phyloP scores from a whole-genome alignment of 2,888 invertebrate genomes.

The Thelaira solivaga region DNA sequence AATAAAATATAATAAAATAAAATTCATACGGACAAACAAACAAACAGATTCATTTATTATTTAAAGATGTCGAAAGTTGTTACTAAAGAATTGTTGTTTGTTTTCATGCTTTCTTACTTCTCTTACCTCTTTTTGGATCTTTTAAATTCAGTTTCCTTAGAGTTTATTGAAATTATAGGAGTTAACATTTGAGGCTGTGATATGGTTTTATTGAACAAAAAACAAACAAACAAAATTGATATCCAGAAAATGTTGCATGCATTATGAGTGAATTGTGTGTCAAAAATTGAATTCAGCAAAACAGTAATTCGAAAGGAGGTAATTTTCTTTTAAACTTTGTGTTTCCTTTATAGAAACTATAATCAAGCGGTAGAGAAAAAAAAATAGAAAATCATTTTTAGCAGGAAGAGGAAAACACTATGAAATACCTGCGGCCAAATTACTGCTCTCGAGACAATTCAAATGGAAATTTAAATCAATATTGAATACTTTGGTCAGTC shows the following conservation, averaged over 20 bases:
- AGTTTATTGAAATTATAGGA: background rate
- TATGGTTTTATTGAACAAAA: background rate
- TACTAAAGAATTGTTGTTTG: background rate
- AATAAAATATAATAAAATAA: conserved; percentile 7
- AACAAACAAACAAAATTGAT: background rate
- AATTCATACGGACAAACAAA: background rate
- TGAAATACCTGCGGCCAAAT: too few relatives aligned
- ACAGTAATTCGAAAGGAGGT: background rate
- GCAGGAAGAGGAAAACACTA: too few relatives aligned
- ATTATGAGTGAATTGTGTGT: conserved; percentile 21
- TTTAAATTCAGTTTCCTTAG: background rate
- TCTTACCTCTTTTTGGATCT: conserved; percentile 6
- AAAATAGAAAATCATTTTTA: too few relatives aligned
- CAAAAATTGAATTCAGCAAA: background rate
- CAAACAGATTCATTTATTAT: background rate
- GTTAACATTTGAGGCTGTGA: background rate
- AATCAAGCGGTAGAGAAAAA: too few relatives aligned
- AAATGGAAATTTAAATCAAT: too few relatives aligned
- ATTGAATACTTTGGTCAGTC: too few relatives aligned
- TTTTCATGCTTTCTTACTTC: background rate
- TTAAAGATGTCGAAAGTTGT: background rate
- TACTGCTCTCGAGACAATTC: too few relatives aligned
- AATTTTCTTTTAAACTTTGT: background rate
- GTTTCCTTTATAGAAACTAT: background rate
- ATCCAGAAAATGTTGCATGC: conserved; percentile 23